phyloP scores from a whole-genome alignment of 2,113 vertebrate species.

The Phrynocephalus versicolor region DNA sequence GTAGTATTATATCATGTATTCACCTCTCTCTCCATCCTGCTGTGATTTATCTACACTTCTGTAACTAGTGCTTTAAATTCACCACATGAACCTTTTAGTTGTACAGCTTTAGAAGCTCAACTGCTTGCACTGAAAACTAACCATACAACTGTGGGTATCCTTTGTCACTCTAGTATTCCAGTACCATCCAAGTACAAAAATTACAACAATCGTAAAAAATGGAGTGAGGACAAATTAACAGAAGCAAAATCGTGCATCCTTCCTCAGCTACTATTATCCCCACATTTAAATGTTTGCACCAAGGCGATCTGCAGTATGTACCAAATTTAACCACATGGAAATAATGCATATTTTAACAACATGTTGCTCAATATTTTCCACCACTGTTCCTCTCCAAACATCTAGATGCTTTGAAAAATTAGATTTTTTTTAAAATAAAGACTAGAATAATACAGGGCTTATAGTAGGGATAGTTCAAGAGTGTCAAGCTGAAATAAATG shows the following conservation, averaged over 20 bases:
- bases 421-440: neutral
- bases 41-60: conserved; percentile 17
- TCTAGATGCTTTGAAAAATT: neutral
- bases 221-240: fast-evolving
- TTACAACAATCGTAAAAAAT: neutral
- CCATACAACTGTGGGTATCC: neutral
- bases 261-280: neutral
- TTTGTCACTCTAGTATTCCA: neutral
- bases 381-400: neutral
- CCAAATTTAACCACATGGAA: neutral
- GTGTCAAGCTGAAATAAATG: neutral
- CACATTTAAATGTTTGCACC: neutral
- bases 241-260: neutral
- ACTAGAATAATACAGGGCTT: neutral
- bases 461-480: neutral
- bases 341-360: neutral
- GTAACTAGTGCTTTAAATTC: neutral
- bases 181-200: neutral
- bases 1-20: neutral
- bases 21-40: neutral
- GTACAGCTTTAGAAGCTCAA: neutral
- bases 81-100: neutral
- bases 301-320: neutral
- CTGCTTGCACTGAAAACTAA: neutral
- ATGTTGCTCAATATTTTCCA: neutral